phyloP scores from a whole-genome alignment of 2,888 invertebrate genomes.

The Drosophila macrospina region DNA sequence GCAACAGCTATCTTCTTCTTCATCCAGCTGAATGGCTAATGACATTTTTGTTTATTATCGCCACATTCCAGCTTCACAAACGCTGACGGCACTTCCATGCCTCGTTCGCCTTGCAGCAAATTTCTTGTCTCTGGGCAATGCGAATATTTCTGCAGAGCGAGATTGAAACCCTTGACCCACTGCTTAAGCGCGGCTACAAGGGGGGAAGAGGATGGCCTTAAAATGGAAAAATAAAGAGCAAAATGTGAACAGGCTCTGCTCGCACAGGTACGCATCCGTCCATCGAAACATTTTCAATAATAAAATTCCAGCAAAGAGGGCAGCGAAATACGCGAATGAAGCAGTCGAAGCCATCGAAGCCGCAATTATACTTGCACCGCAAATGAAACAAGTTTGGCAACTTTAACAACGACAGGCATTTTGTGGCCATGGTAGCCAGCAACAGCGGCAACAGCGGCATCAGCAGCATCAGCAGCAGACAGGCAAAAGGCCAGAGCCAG shows the following conservation, averaged over 20 bases:
- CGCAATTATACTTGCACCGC: slow-evolving; percentile 80
- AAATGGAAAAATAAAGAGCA: slow-evolving; percentile 23
- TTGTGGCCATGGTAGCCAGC: slow-evolving; percentile 60
- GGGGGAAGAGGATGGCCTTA: too few relatives aligned
- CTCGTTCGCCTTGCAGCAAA: slow-evolving; percentile 3
- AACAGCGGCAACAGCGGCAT: slow-evolving; percentile 31
- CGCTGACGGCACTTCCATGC: slow-evolving; percentile 40
- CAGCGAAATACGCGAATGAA: slow-evolving; percentile 45
- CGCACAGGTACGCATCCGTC: slow-evolving; percentile 25
- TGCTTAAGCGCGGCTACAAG: slow-evolving; percentile 12
- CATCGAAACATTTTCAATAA: slow-evolving; percentile 79
- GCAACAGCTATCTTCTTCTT: not conserved
- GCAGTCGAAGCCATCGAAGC: slow-evolving; percentile 34
- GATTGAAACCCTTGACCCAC: slow-evolving; percentile 54
- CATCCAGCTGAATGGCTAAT: slow-evolving; percentile 13
- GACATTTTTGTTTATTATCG: slow-evolving; percentile 52
- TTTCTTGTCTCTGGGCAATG: slow-evolving; percentile 5
- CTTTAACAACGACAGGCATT: slow-evolving; percentile 75
- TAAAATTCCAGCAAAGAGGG: slow-evolving; percentile 71
- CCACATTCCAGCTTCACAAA: slow-evolving; percentile 49
- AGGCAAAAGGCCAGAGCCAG: slow-evolving; percentile 15
- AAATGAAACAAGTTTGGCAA: slow-evolving; percentile 81
- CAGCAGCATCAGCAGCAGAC: slow-evolving; percentile 18
- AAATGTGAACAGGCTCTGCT: not conserved
- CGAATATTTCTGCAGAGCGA: slow-evolving; percentile 11